phyloP scores from a whole-genome alignment of 2,888 invertebrate species.

The Aleiodes leptofemur region DNA sequence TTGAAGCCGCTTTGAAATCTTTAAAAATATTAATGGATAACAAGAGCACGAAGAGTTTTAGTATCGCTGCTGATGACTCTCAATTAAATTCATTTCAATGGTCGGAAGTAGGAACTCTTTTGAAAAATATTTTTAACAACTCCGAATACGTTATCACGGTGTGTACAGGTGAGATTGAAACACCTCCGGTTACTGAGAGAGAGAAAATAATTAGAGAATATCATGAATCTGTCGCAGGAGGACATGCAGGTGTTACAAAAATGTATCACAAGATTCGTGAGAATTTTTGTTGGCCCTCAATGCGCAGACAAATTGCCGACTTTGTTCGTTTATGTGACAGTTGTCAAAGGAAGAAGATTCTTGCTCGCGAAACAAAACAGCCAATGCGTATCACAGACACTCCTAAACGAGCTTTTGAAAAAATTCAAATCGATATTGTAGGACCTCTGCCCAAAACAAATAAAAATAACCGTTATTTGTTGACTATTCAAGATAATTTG shows the following conservation, averaged over 20 bases:
- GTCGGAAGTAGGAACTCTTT: conserved; percentile 16
- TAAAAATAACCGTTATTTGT: conserved; percentile 41
- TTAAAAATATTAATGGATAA: conserved; percentile 40
- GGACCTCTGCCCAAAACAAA: conserved; percentile 52
- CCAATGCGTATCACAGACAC: too few species aligned
- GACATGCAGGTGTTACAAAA: conserved; percentile 46
- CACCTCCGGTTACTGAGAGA: conserved; percentile 32
- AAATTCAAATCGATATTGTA: conserved; percentile 55
- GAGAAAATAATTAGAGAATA: conserved; percentile 45
- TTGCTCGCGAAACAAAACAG: conserved; percentile 36
- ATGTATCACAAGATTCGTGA: conserved; percentile 45
- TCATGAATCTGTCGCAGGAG: conserved; percentile 46
- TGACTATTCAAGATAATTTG: conserved; percentile 47
- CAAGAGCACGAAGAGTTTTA: conserved; percentile 27
- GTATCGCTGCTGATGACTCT: conserved; percentile 25
- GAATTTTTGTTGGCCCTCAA: conserved; percentile 50
- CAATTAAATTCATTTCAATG: conserved; percentile 32
- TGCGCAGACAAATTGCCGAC: conserved; percentile 47
- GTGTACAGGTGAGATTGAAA: conserved; percentile 41
- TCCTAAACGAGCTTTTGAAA: conserved; percentile 45
- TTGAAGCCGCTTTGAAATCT: conserved; percentile 22
- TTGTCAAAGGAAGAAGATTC: conserved; percentile 52
- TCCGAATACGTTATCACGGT: conserved; percentile 37
- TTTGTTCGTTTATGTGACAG: conserved; percentile 47
- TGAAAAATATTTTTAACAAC: conserved; percentile 40